Conservation (phyloP, 2,888 invertebrate species). For the Philereme transversata region DNA sequence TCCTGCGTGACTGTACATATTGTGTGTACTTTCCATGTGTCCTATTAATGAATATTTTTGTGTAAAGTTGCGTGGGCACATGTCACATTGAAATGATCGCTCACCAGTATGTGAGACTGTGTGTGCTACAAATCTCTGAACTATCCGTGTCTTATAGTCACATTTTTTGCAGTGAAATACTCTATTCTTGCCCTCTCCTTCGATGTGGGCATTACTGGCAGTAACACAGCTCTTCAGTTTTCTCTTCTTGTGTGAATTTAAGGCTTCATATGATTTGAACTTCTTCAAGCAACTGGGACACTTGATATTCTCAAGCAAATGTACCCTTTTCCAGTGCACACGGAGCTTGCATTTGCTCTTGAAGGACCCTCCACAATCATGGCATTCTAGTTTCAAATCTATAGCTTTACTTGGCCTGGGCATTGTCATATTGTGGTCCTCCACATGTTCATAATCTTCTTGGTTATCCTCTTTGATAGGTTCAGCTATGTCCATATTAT, state of each 20-base stretch:
- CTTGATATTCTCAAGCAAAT: conserved; percentile 42
- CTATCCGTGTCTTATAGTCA: conserved; percentile 49
- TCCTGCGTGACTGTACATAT: conserved; percentile 49
- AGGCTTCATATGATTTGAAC: conserved; percentile 38
- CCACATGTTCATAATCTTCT: neutral
- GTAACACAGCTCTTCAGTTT: conserved; percentile 24
- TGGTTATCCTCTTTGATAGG: neutral
- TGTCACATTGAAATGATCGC: conserved; percentile 54
- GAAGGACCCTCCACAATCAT: conserved; percentile 54
- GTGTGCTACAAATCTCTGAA: conserved; percentile 61
- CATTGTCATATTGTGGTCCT: neutral
- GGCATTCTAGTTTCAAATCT: conserved; percentile 52
- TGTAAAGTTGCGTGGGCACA: conserved; percentile 55
- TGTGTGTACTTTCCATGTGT: conserved; percentile 59
- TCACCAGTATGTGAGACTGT: conserved; percentile 59
- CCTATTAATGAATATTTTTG: conserved; percentile 57
- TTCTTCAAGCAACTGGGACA: conserved; percentile 47
- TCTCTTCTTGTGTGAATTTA: conserved; percentile 34
- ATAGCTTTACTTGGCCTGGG: conserved; percentile 41
- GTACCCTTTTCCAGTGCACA: conserved; percentile 56
- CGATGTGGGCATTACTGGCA: conserved; percentile 24
- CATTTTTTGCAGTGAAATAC: conserved; percentile 50
- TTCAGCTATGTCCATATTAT: neutral
- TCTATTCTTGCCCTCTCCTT: conserved; percentile 28
- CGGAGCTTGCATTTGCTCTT: conserved; percentile 57